These are phyloP conservation scores for Sympetrum striolatum DNA, from an alignment of 2,888 invertebrate genomes.

Conservation along the genomic window DNA sequence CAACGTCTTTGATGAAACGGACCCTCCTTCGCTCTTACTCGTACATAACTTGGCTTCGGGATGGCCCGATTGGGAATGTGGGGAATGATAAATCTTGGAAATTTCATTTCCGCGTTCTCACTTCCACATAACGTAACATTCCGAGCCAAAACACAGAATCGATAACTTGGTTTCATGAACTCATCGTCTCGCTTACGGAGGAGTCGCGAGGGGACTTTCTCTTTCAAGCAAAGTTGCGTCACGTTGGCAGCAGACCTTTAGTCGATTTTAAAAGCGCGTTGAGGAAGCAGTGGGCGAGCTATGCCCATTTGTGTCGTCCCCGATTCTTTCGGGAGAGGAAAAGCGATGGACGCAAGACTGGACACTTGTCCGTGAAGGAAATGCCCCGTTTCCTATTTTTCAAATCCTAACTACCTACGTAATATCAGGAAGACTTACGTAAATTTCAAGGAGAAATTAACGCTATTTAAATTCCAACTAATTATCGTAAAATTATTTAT, in stretches of 20 bases:
- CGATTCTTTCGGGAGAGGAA: not conserved
- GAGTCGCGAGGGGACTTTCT: conserved; percentile 14
- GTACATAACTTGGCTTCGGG: not conserved
- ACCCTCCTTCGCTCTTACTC: too few species aligned
- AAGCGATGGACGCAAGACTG: not conserved
- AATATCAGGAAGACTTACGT: too few species aligned
- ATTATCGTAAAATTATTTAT: too few species aligned
- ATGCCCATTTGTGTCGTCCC: conserved; percentile 3
- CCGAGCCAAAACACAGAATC: not conserved
- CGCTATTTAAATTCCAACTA: too few species aligned
- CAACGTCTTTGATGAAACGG: too few species aligned
- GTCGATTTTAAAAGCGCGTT: not conserved
- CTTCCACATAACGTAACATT: not conserved
- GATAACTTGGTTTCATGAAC: not conserved
- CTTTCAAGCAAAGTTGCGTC: conserved; percentile 24
- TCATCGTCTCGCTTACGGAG: not conserved
- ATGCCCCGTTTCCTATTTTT: not conserved
- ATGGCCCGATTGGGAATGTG: not conserved
- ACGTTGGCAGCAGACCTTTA: not conserved
- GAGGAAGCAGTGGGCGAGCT: conserved; percentile 20
- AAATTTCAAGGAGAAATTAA: too few species aligned
- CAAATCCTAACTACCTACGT: not conserved
- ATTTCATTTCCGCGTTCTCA: not conserved
- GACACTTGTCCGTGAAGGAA: not conserved
- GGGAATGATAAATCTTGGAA: not conserved